Evolutionary conservation across 2,113 vertebrate species (phyloP).

Genomic region (Recurvirostra avosetta): DNA sequence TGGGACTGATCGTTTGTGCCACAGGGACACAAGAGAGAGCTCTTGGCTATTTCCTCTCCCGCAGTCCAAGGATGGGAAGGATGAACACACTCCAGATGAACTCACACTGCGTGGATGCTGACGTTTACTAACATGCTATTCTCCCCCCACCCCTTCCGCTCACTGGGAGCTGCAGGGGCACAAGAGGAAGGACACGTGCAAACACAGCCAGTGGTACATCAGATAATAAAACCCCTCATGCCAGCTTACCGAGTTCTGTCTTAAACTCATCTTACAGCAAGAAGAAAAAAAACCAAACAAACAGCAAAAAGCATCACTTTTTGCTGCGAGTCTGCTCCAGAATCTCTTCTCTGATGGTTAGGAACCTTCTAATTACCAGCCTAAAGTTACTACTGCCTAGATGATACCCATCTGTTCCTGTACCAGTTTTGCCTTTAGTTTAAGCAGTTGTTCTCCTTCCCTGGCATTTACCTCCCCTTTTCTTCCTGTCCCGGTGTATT

Average conservation of each 20-base stretch:
- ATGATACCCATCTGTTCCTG: background rate
- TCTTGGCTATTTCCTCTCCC: background rate
- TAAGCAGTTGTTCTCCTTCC: background rate
- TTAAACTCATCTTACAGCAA: background rate
- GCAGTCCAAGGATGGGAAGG: background rate
- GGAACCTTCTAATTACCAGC: background rate
- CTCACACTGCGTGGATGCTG: accelerated
- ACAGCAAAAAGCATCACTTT: background rate
- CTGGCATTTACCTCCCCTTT: background rate
- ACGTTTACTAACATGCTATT: background rate
- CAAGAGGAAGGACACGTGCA: background rate
- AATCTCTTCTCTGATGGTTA: background rate
- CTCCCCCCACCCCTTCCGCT: background rate
- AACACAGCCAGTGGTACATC: background rate
- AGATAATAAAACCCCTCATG: background rate
- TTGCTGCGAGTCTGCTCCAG: background rate
- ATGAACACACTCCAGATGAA: background rate
- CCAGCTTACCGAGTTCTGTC: background rate
- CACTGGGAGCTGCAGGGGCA: background rate
- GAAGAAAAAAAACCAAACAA: background rate
- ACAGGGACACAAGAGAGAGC: background rate
- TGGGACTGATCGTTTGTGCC: background rate
- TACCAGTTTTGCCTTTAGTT: background rate
- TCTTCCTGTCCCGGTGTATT: background rate
- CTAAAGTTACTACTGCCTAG: background rate